Conservation (phyloP, 2,888 invertebrate genomes). For the Dorcus parallelipipedus region DNA sequence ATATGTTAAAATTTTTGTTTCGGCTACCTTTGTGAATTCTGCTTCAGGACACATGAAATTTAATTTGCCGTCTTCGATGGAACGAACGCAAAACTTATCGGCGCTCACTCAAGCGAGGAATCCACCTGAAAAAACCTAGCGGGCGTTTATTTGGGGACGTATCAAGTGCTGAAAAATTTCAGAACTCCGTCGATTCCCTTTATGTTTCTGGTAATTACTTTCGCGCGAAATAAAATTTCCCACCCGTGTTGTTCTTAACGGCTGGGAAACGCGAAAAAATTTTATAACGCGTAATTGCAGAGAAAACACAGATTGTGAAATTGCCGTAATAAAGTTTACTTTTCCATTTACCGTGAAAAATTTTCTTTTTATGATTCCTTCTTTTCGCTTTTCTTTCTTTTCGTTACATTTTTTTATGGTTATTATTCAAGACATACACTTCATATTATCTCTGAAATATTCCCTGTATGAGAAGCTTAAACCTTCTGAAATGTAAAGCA, state of each 20-base stretch:
- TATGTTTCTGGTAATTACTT: too few relatives aligned
- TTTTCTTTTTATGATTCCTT: too few relatives aligned
- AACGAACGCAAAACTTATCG: too few relatives aligned
- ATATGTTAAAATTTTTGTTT: conserved; percentile 2
- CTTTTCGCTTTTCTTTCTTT: too few relatives aligned
- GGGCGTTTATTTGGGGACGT: too few relatives aligned
- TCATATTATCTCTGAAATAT: background rate
- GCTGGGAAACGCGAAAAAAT: too few relatives aligned
- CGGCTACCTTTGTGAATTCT: conserved; percentile 1
- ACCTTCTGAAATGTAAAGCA: background rate
- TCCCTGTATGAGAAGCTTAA: background rate
- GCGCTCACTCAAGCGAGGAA: too few relatives aligned
- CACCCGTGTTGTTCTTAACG: too few relatives aligned
- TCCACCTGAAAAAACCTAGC: too few relatives aligned
- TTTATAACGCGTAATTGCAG: background rate
- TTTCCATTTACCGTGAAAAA: background rate
- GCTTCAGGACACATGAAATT: conserved; percentile 9
- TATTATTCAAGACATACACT: background rate
- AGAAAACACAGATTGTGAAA: conserved; percentile 1
- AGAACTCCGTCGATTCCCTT: too few relatives aligned
- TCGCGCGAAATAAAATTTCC: too few relatives aligned
- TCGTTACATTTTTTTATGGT: background rate
- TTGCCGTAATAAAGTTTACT: conserved; percentile 11
- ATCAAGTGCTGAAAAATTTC: too few relatives aligned
- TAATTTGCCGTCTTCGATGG: conserved; percentile 1